These are phyloP conservation scores for Exaiptasia diaphana DNA, from an alignment of 64 coral and sea anemone genomes.

Conservation along the genomic window DNA sequence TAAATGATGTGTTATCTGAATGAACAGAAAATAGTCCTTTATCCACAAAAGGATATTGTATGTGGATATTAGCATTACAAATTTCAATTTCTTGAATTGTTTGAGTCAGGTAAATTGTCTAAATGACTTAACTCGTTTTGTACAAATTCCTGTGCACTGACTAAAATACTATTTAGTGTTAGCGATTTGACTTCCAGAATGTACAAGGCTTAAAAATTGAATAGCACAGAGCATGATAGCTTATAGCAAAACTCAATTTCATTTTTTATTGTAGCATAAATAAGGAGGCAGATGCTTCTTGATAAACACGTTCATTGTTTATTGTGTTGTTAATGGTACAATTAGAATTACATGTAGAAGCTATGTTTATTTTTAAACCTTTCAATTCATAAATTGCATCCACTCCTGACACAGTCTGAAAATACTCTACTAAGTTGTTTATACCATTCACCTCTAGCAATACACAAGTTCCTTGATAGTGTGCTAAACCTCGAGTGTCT, in stretches of 20 bases:
- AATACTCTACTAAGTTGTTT: slow-evolving; percentile 37
- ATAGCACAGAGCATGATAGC: slow-evolving; percentile 7
- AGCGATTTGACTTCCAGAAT: neutral
- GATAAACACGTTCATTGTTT: neutral
- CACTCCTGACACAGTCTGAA: slow-evolving; percentile 16
- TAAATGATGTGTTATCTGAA: neutral
- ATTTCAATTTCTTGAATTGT: neutral
- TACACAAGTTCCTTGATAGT: slow-evolving; percentile 60
- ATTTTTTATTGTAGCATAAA: no score
- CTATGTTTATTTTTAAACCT: slow-evolving; percentile 36
- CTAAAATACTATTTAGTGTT: neutral
- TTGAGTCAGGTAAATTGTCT: neutral
- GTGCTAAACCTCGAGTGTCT: slow-evolving; percentile 41
- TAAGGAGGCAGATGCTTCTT: neutral
- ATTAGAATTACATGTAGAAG: neutral
- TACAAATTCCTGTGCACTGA: neutral
- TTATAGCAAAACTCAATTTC: slow-evolving; percentile 17
- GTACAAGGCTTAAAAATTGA: neutral
- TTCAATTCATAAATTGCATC: slow-evolving; percentile 45
- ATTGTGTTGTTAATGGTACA: neutral
- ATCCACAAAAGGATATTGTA: neutral
- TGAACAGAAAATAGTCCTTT: neutral
- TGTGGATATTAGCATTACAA: neutral
- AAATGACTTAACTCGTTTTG: neutral
- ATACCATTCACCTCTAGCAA: slow-evolving; percentile 33